phyloP scores from a whole-genome alignment of 1,140 invertebrate genomes.

The Drosophila nikananu region DNA sequence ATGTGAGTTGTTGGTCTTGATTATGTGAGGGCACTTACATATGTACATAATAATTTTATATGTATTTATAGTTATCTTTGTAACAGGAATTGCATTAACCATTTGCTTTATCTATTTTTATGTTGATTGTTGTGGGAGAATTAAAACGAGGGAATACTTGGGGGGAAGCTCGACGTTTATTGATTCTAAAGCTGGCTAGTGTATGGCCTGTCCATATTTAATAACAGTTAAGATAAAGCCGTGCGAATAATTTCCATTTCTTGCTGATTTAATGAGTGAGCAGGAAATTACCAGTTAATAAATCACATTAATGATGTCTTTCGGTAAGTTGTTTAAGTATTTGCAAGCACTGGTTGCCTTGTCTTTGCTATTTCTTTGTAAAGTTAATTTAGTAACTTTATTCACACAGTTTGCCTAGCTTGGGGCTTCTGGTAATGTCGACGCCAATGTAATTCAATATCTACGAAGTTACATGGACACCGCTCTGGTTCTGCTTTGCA shows the following conservation, averaged over 20 bases:
- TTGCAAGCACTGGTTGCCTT: neutral
- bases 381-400: conserved; percentile 14
- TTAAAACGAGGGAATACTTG: neutral
- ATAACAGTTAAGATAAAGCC: conserved; percentile 28
- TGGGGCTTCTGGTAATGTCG: conserved; percentile 9
- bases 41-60: no score
- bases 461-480: conserved; percentile 28
- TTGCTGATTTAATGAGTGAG: conserved; percentile 39
- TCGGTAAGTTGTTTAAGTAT: conserved; percentile 2
- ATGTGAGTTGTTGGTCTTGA: neutral
- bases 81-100: neutral
- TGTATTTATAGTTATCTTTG: neutral
- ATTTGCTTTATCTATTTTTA: neutral
- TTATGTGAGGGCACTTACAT: neutral
- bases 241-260: conserved; percentile 17
- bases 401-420: conserved; percentile 7
- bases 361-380: neutral
- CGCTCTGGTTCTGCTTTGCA: conserved; percentile 24
- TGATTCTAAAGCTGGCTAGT: conserved; percentile 18
- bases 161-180: neutral
- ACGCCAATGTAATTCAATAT: conserved; percentile 43
- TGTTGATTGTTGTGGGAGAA: neutral
- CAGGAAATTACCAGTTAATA: conserved; percentile 37
- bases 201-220: conserved; percentile 28
- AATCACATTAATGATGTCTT: conserved; percentile 53